Evolutionary conservation across 2,888 invertebrate genomes (phyloP).

Genomic region (Acronicta aceris): DNA sequence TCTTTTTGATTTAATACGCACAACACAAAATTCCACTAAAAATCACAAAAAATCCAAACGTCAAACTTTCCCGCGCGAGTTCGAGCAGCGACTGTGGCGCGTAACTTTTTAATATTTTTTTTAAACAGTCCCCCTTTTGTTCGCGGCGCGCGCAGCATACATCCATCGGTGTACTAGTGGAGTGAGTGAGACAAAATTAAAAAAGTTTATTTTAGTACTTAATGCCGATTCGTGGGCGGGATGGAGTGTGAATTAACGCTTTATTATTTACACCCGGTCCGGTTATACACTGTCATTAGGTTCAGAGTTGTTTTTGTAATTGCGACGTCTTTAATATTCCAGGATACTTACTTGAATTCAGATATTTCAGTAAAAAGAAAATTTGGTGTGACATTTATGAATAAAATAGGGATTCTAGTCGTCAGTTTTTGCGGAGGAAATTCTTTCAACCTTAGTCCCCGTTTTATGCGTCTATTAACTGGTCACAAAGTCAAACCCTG

Average conservation of each 20-base stretch:
- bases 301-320: neutral
- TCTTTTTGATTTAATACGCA: constrained; percentile 2
- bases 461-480: too few species aligned
- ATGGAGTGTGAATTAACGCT: constrained; percentile 57
- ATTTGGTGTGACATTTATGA: neutral
- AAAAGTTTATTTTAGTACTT: constrained; percentile 74
- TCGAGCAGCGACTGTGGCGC: constrained; percentile 5
- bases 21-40: constrained; percentile 10
- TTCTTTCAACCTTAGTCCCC: too few species aligned
- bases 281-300: constrained; percentile 27
- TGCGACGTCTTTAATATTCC: neutral
- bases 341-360: neutral
- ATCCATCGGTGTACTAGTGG: constrained; percentile 59
- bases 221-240: constrained; percentile 66
- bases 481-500: too few species aligned
- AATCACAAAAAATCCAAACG: constrained; percentile 11
- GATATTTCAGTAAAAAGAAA: constrained; percentile 6
- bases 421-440: constrained; percentile 6
- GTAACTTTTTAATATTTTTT: constrained; percentile 25
- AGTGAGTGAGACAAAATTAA: constrained; percentile 62
- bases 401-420: constrained; percentile 23
- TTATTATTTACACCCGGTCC: constrained; percentile 53
- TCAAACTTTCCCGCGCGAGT: constrained; percentile 47
- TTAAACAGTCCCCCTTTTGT: constrained; percentile 30
- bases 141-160: constrained; percentile 48